Evolutionary conservation across 2,888 invertebrate species (phyloP), one percentile per base, ranked within the genome.

Genomic region (Minunthozetes semirufus): DNA sequence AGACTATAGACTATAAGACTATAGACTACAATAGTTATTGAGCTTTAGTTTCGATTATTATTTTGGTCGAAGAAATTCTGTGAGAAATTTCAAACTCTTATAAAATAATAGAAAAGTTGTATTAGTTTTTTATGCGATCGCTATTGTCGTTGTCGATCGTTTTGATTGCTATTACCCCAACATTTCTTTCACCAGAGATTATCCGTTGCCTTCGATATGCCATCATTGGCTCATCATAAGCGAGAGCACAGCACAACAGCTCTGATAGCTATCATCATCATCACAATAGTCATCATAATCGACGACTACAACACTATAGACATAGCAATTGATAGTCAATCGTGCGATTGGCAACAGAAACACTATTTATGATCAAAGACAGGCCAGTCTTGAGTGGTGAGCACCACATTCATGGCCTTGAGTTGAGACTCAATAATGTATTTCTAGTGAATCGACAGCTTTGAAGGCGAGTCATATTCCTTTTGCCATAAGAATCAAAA

Each of bases 261-360:
- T 22, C 29, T 61, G 25, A 61, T 29, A n/a, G 33, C 61, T 33
- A 61, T 61, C 61, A 61, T 61, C 29, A 61, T 29, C 61, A 61
- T 61, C 29, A 50, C 50, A 56, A 22, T 61, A 27, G n/a, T 38
- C 17, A 33, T 63, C 63, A 33, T 63, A 38, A 63, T 63, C 68
- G 68, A 68, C 68, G 33, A 68, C 42, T 38, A 68, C 68, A 42
- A 68, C 68, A 68, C 27, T 25, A 61, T 25, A 63, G 63, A 68
- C 68, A 68, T 68, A 68, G 38, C 68, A 68, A 68, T 68, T 68
- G 68, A 68, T n/a, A 61, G 13, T 66, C 63, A 66, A 66, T 68
- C 68, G 68, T 68, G 68, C 68, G 68, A 68, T 68, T 68, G 68
- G 68, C 68, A 42, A 63, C 68, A 68, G 42, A 42, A 68, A 68